These are phyloP conservation scores for Saimiri boliviensis DNA, from an alignment of 2,113 vertebrate genomes.

Conservation along the genomic window DNA sequence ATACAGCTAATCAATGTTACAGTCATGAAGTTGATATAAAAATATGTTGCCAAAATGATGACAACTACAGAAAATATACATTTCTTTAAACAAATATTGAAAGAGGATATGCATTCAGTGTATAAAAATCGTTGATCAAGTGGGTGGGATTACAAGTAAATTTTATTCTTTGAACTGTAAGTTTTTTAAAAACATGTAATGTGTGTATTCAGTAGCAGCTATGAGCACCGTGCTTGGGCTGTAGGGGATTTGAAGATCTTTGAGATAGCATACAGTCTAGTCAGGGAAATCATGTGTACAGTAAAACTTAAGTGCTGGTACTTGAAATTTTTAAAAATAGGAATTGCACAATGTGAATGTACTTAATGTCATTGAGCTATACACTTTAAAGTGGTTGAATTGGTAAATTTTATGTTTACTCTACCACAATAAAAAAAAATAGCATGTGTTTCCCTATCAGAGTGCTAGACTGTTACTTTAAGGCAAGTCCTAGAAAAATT, in stretches of 20 bases:
- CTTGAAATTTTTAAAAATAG: not conserved
- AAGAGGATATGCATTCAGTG: not conserved
- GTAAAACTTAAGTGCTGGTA: not conserved
- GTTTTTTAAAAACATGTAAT: not conserved
- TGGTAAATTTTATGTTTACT: not conserved
- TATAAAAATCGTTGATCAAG: not conserved
- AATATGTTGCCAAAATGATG: not conserved
- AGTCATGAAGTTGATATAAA: conserved; percentile 5
- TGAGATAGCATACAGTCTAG: not conserved
- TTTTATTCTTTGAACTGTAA: conserved; percentile 8
- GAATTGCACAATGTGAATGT: not conserved
- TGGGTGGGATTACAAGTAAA: not conserved
- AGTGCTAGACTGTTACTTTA: not conserved
- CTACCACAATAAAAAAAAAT: not conserved
- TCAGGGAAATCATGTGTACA: not conserved
- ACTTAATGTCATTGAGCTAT: not conserved
- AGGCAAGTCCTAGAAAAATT: conserved; percentile 4
- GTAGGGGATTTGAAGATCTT: not conserved
- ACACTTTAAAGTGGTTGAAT: not conserved
- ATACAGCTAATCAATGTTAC: not conserved
- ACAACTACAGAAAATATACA: not conserved
- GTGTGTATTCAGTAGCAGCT: not conserved
- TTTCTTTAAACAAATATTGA: conserved; percentile 2
- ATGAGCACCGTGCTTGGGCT: not conserved
- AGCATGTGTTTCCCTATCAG: not conserved